These are phyloP conservation scores for Leistus spinibarbis DNA, from an alignment of 2,888 invertebrate genomes.

Conservation along the genomic window DNA sequence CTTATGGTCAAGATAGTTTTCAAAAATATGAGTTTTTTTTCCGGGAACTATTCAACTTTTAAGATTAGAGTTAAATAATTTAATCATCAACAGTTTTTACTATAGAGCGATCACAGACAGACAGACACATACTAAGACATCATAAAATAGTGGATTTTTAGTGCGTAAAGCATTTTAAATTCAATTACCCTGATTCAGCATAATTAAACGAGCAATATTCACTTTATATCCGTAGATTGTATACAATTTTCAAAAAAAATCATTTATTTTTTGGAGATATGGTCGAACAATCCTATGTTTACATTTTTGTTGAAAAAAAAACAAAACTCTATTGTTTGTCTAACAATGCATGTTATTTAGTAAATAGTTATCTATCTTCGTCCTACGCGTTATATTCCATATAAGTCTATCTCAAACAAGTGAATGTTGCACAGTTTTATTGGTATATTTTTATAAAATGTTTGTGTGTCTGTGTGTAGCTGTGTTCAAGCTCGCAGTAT, in stretches of 20 bases:
- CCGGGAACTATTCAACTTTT: too few relatives aligned
- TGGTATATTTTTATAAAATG: conserved; percentile 16
- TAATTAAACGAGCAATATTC: not conserved
- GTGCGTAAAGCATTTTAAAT: not conserved
- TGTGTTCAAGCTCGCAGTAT: not conserved
- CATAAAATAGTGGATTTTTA: too few relatives aligned
- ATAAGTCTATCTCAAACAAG: not conserved
- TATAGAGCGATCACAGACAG: too few relatives aligned
- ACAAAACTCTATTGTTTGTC: not conserved
- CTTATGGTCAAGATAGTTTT: too few relatives aligned
- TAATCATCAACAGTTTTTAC: too few relatives aligned
- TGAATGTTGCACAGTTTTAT: not conserved
- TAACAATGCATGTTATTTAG: not conserved
- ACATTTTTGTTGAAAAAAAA: not conserved
- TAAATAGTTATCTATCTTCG: not conserved
- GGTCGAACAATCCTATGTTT: not conserved
- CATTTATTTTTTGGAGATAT: not conserved
- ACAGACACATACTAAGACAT: too few relatives aligned
- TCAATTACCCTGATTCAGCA: not conserved
- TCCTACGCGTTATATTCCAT: not conserved
- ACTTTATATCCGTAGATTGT: not conserved
- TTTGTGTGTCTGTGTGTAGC: not conserved
- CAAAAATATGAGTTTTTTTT: too few relatives aligned
- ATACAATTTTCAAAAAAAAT: not conserved
- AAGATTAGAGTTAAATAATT: too few relatives aligned